These are phyloP conservation scores for Carabus problematicus DNA, from an alignment of 2,888 invertebrate genomes.

Conservation along the genomic window DNA sequence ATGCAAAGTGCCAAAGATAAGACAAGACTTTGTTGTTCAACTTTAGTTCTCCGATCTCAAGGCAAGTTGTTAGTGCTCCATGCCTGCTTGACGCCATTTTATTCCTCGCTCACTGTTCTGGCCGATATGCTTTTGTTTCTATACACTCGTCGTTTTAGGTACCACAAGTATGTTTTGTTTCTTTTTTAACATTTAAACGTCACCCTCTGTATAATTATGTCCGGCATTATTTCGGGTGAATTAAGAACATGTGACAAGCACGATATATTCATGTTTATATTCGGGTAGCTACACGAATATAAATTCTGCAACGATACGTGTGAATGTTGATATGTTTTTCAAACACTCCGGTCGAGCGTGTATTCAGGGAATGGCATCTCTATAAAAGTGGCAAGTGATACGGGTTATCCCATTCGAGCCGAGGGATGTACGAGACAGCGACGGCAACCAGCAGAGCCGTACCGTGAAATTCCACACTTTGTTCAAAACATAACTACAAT, in stretches of 20 bases:
- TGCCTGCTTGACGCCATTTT: neutral
- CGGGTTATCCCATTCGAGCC: neutral
- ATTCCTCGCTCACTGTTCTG: neutral
- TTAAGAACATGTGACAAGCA: too few species aligned
- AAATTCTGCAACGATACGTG: too few species aligned
- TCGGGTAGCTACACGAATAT: too few species aligned
- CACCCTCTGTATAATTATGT: too few species aligned
- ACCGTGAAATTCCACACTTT: too few species aligned
- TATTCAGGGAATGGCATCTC: neutral
- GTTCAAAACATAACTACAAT: too few species aligned
- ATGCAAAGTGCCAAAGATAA: slow-evolving; percentile 41
- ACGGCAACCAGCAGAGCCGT: too few species aligned
- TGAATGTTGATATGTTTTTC: neutral
- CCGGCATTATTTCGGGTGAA: too few species aligned
- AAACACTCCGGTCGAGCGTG: neutral
- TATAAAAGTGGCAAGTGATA: neutral
- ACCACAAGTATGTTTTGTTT: neutral
- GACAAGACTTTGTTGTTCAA: slow-evolving; percentile 41
- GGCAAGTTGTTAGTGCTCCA: slow-evolving; percentile 21
- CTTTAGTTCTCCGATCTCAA: slow-evolving; percentile 16
- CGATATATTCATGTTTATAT: too few species aligned
- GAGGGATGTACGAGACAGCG: too few species aligned
- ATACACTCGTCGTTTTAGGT: neutral
- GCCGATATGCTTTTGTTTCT: too few species aligned
- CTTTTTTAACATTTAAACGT: too few species aligned